These are phyloP conservation scores for Panthera tigris DNA, from an alignment of 2,113 vertebrate species.

Conservation along the genomic window DNA sequence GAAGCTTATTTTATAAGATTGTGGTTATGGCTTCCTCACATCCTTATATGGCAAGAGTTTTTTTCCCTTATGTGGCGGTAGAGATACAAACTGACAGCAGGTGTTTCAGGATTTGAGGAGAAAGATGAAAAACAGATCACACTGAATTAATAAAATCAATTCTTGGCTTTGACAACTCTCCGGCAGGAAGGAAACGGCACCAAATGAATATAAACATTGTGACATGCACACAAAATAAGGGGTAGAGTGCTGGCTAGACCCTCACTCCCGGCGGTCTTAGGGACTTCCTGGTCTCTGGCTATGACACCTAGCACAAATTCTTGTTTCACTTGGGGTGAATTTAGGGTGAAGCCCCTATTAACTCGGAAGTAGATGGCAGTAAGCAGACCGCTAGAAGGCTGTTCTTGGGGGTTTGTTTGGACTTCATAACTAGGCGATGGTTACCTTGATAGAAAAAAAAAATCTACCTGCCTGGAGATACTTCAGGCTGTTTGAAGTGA, in stretches of 20 bases:
- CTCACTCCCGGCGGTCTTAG: not conserved
- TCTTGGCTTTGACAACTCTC: slow-evolving; percentile 36
- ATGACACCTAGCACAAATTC: not conserved
- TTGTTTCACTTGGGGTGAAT: not conserved
- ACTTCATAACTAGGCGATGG: not conserved
- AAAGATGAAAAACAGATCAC: slow-evolving; percentile 50
- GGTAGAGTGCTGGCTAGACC: not conserved
- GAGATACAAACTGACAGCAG: slow-evolving; percentile 4
- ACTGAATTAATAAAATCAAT: slow-evolving; percentile 20
- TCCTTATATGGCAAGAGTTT: slow-evolving; percentile 30
- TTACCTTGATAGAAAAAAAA: not conserved
- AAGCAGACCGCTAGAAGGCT: not conserved
- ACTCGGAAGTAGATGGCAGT: not conserved
- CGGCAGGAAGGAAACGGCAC: not conserved
- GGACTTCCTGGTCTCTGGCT: not conserved
- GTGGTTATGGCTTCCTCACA: not conserved
- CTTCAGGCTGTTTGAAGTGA: slow-evolving; percentile 43
- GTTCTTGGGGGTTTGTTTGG: slow-evolving; percentile 2
- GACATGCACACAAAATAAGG: not conserved
- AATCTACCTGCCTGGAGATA: not conserved
- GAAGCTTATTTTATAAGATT: not conserved
- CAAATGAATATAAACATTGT: slow-evolving; percentile 37
- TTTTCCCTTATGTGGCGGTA: not conserved
- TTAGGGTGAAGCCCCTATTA: not conserved
- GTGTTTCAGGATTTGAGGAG: slow-evolving; percentile 10